Conservation (phyloP, 2,113 vertebrate genomes). For the Camelus dromedarius region DNA sequence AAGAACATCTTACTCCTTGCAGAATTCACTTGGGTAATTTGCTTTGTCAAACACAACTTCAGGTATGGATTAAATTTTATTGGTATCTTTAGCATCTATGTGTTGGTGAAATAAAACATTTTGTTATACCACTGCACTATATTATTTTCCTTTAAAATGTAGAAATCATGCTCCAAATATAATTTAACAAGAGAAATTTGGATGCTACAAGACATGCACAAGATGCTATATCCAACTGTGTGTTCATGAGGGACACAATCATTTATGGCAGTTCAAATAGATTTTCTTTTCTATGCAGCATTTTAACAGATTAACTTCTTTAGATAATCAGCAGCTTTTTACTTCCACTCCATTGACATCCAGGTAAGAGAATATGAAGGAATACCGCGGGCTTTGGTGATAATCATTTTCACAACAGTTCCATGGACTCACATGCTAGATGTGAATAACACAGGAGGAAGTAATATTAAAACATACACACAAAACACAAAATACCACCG, state of each 20-base stretch:
- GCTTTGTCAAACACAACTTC: conserved; percentile 81
- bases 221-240: conserved; percentile 63
- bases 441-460: neutral
- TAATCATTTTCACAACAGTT: neutral
- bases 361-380: neutral
- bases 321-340: conserved; percentile 25
- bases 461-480: neutral
- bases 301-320: conserved; percentile 70
- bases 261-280: conserved; percentile 59
- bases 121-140: conserved; percentile 77
- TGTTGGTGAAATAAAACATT: conserved; percentile 77
- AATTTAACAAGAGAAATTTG: conserved; percentile 81
- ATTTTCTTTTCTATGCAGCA: conserved; percentile 53
- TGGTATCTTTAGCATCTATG: conserved; percentile 81
- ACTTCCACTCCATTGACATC: neutral
- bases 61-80: conserved; percentile 77
- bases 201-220: conserved; percentile 57
- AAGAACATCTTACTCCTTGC: conserved; percentile 64
- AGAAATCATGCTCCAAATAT: conserved; percentile 72
- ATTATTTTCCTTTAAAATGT: conserved; percentile 81
- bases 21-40: conserved; percentile 75
- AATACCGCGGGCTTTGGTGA: neutral
- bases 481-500: neutral
- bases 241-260: conserved; percentile 48
- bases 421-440: neutral